Percentiles rank a stretch among this genome's conserved stretches.
phyloP scores from a whole-genome alignment of 2,797 vertebrate species.

The Thunnus albacares region DNA sequence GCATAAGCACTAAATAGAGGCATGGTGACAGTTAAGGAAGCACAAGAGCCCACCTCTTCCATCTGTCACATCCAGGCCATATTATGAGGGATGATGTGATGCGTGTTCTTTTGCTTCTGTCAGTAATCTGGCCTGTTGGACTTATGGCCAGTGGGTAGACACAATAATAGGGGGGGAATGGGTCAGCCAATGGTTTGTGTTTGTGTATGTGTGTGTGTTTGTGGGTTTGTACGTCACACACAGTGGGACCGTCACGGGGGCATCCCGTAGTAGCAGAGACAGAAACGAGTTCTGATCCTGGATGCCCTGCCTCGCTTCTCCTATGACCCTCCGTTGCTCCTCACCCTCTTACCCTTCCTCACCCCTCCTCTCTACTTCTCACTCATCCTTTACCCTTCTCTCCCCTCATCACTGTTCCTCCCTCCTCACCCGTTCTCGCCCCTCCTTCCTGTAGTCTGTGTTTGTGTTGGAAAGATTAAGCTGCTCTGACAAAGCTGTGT shows the following conservation, averaged over 20 bases:
- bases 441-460: slow-evolving; percentile 79
- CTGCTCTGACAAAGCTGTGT: slow-evolving; percentile 89
- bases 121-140: slow-evolving; percentile 51
- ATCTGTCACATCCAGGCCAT: slow-evolving; percentile 67
- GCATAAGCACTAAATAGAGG: slow-evolving; percentile 58
- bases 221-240: slow-evolving; percentile 22
- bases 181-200: slow-evolving; percentile 23
- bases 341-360: slow-evolving; percentile 42
- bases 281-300: slow-evolving; percentile 60
- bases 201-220: slow-evolving; percentile 22
- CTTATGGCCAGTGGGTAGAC: slow-evolving; percentile 36
- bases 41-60: slow-evolving; percentile 59
- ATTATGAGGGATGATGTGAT: slow-evolving; percentile 51
- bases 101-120: slow-evolving; percentile 52
- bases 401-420: slow-evolving; percentile 43
- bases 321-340: slow-evolving; percentile 39
- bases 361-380: slow-evolving; percentile 51
- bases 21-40: slow-evolving; percentile 59
- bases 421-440: slow-evolving; percentile 66
- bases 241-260: slow-evolving; percentile 31
- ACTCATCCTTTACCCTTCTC: slow-evolving; percentile 38
- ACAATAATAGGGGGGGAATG: slow-evolving; percentile 5
- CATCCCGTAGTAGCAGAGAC: slow-evolving; percentile 55
- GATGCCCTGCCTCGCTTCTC: slow-evolving; percentile 40
- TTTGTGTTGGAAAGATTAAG: slow-evolving; percentile 90